Percentiles rank a stretch among this genome's conserved stretches.
Conservation (phyloP, 2,113 vertebrate species). For the Copsychus sechellarum region DNA sequence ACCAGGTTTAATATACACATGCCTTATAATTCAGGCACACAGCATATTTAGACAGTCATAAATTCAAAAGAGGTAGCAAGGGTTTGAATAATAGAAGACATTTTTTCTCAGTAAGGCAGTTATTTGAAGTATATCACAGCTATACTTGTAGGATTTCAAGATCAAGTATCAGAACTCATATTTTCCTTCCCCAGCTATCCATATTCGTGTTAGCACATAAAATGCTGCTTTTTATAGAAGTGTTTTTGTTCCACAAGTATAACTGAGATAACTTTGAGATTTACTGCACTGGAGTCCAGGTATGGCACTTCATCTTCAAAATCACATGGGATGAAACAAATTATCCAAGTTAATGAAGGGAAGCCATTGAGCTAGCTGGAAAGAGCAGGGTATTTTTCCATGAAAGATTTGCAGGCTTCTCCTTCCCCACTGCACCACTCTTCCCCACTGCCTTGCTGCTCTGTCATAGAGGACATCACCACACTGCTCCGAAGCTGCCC, state of each 20-base stretch:
- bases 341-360: not conserved
- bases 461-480: fast-evolving
- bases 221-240: not conserved
- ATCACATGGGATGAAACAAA: not conserved
- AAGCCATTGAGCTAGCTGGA: not conserved
- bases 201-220: not conserved
- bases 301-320: not conserved
- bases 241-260: not conserved
- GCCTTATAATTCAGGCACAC: constrained; percentile 4
- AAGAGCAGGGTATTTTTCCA: not conserved
- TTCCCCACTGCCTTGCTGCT: too few species aligned
- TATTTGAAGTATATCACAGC: not conserved
- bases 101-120: not conserved
- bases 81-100: not conserved
- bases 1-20: not conserved
- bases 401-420: not conserved
- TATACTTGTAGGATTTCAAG: not conserved
- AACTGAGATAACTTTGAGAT: not conserved
- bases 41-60: not conserved
- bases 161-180: not conserved
- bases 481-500: not conserved
- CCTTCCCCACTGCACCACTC: too few species aligned
- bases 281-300: not conserved
- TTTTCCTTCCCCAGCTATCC: constrained; percentile 6
- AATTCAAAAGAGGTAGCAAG: constrained; percentile 25